Percentiles rank a stretch among this genome's conserved stretches.
phyloP scores from a whole-genome alignment of 2,888 invertebrate genomes.

The Seira sanloemensis region DNA sequence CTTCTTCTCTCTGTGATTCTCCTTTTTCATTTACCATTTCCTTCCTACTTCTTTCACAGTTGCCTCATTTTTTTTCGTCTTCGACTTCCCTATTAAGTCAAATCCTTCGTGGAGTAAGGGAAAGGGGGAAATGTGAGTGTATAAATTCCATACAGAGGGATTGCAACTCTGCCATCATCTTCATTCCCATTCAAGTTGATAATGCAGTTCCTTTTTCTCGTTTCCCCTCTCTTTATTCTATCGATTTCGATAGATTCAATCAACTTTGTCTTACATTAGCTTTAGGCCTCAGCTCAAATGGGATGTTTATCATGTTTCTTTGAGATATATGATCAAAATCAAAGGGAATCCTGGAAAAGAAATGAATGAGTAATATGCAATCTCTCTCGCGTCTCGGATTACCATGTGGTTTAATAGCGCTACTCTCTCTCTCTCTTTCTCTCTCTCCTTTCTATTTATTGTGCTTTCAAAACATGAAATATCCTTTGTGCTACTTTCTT shows the following conservation, averaged over 20 bases:
- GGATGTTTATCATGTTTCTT: conserved; percentile 20
- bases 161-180: conserved; percentile 12
- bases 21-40: conserved; percentile 40
- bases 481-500: background rate
- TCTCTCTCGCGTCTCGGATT: conserved; percentile 2
- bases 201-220: conserved; percentile 37
- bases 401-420: background rate
- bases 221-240: conserved; percentile 22
- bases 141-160: background rate
- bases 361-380: conserved; percentile 8
- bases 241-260: conserved; percentile 50
- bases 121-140: background rate
- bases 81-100: background rate
- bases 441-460: background rate
- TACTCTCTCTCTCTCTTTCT: no score
- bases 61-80: conserved; percentile 24
- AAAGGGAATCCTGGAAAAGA: conserved; percentile 5
- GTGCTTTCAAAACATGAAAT: background rate
- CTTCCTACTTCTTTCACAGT: conserved; percentile 14
- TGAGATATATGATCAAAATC: conserved; percentile 10
- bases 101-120: conserved; percentile 13
- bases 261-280: conserved; percentile 50
- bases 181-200: conserved; percentile 42
- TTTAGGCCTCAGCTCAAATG: conserved; percentile 2
- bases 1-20: conserved; percentile 34